Conservation (phyloP, 2,113 vertebrate species). For the Carassius gibelio region DNA sequence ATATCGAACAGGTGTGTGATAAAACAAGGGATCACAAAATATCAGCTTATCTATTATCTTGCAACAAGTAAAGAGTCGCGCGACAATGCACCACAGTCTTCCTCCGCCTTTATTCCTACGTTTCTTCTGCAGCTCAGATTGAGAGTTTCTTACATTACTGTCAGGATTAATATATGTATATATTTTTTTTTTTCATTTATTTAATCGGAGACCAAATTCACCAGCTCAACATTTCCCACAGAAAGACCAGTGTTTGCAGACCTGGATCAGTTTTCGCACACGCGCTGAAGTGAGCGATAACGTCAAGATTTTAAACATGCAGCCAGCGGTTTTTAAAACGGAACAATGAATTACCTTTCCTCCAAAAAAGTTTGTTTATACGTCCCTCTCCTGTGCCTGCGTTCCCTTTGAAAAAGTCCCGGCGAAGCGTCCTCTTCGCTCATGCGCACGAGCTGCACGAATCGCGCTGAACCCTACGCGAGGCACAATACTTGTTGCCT, state of each 20-base stretch:
- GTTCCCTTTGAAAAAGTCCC: slow-evolving; percentile 24
- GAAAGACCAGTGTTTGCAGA: slow-evolving; percentile 15
- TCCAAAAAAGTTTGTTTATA: slow-evolving; percentile 15
- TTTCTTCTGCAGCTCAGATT: background rate
- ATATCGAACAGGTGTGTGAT: background rate
- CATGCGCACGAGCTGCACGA: slow-evolving; percentile 52
- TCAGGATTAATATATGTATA: background rate
- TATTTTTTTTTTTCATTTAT: background rate
- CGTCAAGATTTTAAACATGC: background rate
- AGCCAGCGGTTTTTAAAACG: background rate
- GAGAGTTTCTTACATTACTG: background rate
- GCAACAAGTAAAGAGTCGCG: background rate
- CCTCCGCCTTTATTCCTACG: background rate
- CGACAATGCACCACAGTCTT: background rate
- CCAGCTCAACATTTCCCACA: background rate
- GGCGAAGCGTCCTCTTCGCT: slow-evolving; percentile 35
- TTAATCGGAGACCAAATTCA: too few species aligned
- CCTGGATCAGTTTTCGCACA: slow-evolving; percentile 1
- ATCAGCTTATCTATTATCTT: slow-evolving; percentile 2
- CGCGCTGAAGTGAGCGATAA: background rate
- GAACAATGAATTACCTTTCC: background rate
- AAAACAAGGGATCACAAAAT: background rate
- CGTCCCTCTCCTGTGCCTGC: background rate
- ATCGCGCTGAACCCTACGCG: background rate
- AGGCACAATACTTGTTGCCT: slow-evolving; percentile 25